Evolutionary conservation across 2,888 invertebrate genomes (phyloP), one percentile per base, ranked within the genome.

Genomic region (Plebejus argus): DNA sequence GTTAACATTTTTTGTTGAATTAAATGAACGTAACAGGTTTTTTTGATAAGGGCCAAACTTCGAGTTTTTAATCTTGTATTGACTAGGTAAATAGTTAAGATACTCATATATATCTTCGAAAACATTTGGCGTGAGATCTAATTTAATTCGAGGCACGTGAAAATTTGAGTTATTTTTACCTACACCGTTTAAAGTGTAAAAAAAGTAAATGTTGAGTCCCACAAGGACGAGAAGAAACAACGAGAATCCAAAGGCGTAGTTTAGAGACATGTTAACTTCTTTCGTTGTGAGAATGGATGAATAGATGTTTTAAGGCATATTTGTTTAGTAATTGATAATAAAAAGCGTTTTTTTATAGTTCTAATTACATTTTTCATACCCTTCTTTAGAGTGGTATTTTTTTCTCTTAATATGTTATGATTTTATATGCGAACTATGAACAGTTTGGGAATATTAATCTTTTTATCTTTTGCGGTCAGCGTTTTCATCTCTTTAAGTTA

Each of bases 211-310:
- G 82, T 94, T 93, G 39, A 93, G 86, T 71, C 83, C 88, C 75
- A 94, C 93, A 78, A 94, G 86, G 78, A 91, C 80, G 66, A 94
- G 84, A 66, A 94, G 85, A 81, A 93, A 91, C 74, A 93, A 80
- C 77, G 92, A 93, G 83, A 92, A 91, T 66, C 89, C 89, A 82
- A 93, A 91, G n/a, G 91, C 91, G 85, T 91, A 92, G 82, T 93
- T 93, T 83, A 92, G 84, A 77, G 93, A 91, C 93, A 93, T 93
- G 78, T 20, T 77, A 28, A 61, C 18, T 72, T 20, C 20, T 18
- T 12, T 12, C 8, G 35, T 4, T 35, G 20, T 56, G 23, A 28
- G 66, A 28, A 28, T 33, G 15, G 28, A 15, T 15, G 15, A 10
- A 66, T 0, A 66, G 0, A 33, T 66, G 66, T 33, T 66, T 33